phyloP scores from a whole-genome alignment of 2,113 vertebrate genomes.

The Balaenoptera acutorostrata region DNA sequence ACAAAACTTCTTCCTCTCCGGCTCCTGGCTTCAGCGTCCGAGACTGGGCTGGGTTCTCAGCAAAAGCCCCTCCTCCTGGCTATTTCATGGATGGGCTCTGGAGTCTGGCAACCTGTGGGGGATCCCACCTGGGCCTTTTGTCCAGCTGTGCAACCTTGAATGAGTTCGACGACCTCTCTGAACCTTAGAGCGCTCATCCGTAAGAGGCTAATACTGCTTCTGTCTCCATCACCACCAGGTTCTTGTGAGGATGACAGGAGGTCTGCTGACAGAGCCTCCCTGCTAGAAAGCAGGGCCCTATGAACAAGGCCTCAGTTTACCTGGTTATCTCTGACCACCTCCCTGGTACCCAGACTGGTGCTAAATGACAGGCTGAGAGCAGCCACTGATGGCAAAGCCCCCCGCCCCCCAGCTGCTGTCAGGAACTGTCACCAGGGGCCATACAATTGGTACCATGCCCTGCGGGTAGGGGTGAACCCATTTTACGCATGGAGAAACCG shows the following conservation, averaged over 20 bases:
- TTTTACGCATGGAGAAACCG: not conserved
- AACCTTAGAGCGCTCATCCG: not conserved
- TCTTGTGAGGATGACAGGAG: not conserved
- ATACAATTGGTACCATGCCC: rapidly evolving
- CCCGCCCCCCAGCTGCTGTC: rapidly evolving
- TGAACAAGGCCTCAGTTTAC: not conserved
- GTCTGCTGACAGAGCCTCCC: not conserved
- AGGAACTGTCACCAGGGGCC: not conserved
- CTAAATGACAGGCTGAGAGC: not conserved
- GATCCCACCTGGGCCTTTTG: not conserved
- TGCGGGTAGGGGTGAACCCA: not conserved
- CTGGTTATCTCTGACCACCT: not conserved
- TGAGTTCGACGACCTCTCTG: not conserved
- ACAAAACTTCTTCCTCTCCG: not conserved
- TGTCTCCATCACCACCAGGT: not conserved
- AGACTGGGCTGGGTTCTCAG: not conserved
- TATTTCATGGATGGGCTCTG: not conserved
- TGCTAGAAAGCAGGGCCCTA: not conserved
- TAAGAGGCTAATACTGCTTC: not conserved
- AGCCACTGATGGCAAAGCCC: not conserved
- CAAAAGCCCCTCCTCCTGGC: not conserved
- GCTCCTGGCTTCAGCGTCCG: not conserved
- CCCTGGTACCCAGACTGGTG: too few species aligned
- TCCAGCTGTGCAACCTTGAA: constrained; percentile 17
- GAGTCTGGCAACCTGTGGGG: too few species aligned